Conservation (phyloP, 2,113 vertebrate genomes). For the Atlantisia rogersi region DNA sequence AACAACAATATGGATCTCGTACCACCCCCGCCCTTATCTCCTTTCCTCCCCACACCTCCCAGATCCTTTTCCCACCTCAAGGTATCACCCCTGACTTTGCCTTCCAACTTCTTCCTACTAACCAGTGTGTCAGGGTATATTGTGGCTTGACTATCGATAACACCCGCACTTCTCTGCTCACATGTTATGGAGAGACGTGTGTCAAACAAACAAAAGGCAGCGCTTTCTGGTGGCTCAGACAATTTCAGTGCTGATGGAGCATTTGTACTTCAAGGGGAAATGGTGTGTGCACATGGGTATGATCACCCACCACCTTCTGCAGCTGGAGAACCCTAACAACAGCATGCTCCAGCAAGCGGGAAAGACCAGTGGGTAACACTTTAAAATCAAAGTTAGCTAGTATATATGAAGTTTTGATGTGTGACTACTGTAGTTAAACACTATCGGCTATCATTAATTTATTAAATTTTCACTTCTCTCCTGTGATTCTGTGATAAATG, state of each 20-base stretch:
- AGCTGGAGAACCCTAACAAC: background rate
- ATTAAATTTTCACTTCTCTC: background rate
- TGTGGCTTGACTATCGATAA: background rate
- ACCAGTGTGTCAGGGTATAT: background rate
- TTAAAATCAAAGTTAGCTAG: background rate
- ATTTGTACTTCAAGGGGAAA: background rate
- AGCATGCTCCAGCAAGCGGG: background rate
- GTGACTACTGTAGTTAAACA: background rate
- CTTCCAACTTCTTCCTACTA: background rate
- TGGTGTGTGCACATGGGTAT: accelerated
- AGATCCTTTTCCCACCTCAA: background rate
- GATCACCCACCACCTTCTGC: background rate
- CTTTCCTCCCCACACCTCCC: background rate
- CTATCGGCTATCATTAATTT: background rate
- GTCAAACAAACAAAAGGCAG: background rate
- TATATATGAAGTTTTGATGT: background rate
- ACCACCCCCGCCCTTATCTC: background rate
- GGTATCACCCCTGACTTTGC: background rate
- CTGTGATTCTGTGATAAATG: background rate
- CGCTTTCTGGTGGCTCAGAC: background rate
- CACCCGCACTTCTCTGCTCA: background rate
- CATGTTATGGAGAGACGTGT: accelerated
- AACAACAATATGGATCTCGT: conserved; percentile 73
- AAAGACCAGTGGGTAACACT: background rate
- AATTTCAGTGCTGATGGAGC: background rate